Base-by-base conservation (phyloP, 2,888 invertebrate species). In the Stictocephala bisonia region DNA sequence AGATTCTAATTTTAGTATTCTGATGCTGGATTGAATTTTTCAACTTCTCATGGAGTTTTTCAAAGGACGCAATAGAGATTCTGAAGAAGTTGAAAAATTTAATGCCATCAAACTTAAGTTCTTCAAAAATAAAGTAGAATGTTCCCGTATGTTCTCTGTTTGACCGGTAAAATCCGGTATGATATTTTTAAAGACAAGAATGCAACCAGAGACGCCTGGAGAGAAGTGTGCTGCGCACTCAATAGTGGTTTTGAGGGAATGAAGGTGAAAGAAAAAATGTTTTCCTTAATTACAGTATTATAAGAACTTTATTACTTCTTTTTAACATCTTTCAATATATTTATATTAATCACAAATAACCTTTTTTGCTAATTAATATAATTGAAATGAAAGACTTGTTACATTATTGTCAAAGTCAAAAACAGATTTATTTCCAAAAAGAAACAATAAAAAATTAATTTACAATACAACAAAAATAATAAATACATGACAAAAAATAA, bases 161-260 rank as follows among this genome's bases (percentile, higher is more conserved):
- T 48, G 48, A 48, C 22, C 7, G 48, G 18, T 7, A 22, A 9
- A 48, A 48, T 15, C 48, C 18, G 22, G 48, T 24, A 48, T 67
- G 69, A 76, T 9, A 40, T 22, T n/a, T 77, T 67, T 56, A 75
- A 77, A 72, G 76, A 77, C 74, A 31, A 73, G 29, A 64, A 75
- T 72, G 74, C 76, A 31, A 73, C 73, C 40, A 77, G 69, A 70
- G 74, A 74, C 74, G 74, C 75, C 18, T 74, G 75, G 74, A 29
- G 67, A 29, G 72, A 76, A 72, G 22, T 71, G 20, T 66, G 68
- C 60, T n/a, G 50, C 24, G 20, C 40, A 69, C 29, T 73, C 20
- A 70, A 69, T 31, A 40, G 22, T 3, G 53, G 66, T 29, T 72
- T 72, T 66, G 51, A 60, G 24, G 35, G 18, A 20, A 29, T 72